A percentile compares a stretch with the other conserved stretches of the same genome.
phyloP scores from a whole-genome alignment of 1,140 invertebrate genomes.

The Cotesia typhae region DNA sequence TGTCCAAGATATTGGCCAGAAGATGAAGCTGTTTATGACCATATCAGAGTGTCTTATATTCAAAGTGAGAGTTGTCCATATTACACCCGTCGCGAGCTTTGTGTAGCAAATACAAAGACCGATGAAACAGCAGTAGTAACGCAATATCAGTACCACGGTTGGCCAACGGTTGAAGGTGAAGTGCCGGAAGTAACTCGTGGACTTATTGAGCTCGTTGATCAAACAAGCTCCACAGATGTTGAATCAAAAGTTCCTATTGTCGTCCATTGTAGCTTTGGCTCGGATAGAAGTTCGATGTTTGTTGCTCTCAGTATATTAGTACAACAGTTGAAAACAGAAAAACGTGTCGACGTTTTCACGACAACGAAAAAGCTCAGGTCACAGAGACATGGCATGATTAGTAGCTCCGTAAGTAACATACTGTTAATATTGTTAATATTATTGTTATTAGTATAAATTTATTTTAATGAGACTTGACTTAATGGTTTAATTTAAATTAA shows the following conservation, averaged over 20 bases:
- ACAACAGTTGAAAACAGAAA: conserved; percentile 82
- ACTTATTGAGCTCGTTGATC: conserved; percentile 81
- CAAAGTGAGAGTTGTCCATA: conserved; percentile 88
- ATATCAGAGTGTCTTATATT: conserved; percentile 85
- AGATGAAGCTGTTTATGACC: conserved; percentile 82
- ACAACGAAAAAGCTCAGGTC: conserved; percentile 83
- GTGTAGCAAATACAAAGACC: conserved; percentile 78
- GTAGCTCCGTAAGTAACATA: conserved; percentile 76
- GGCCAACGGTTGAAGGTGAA: conserved; percentile 86
- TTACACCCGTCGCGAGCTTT: conserved; percentile 84
- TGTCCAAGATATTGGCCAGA: conserved; percentile 94
- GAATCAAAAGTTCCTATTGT: conserved; percentile 73
- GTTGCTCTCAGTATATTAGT: conserved; percentile 86
- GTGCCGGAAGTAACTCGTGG: conserved; percentile 86
- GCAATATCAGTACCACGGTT: conserved; percentile 89
- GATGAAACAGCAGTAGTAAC: conserved; percentile 78
- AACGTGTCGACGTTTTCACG: conserved; percentile 86
- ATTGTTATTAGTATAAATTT: conserved; percentile 16
- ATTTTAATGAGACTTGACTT: not conserved
- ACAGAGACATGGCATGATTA: conserved; percentile 83
- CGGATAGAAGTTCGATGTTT: conserved; percentile 88
- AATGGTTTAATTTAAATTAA: not conserved
- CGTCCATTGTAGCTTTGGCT: conserved; percentile 86
- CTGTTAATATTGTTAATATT: conserved; percentile 3
- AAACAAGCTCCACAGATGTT: conserved; percentile 69